Percentiles rank a stretch among this genome's conserved stretches.
phyloP scores from a whole-genome alignment of 2,797 vertebrate species.

The Melanotaenia boesemani region DNA sequence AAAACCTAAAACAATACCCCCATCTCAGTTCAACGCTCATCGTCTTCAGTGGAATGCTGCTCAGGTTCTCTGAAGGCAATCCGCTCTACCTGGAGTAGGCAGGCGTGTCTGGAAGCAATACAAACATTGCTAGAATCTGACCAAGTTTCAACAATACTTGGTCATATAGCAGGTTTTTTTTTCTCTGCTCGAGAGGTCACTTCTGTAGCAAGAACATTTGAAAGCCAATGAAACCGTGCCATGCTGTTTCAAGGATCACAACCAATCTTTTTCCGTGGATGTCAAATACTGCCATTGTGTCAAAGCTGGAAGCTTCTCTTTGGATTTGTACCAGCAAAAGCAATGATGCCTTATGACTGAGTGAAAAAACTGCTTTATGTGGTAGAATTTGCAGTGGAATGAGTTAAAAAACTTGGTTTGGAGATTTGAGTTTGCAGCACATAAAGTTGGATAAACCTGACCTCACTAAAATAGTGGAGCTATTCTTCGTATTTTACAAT shows the following conservation, averaged over 20 bases:
- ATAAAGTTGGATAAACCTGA: background rate
- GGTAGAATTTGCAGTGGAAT: background rate
- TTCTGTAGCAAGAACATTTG: background rate
- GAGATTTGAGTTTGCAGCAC: too few species aligned
- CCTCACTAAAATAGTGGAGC: too few species aligned
- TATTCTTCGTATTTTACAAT: background rate
- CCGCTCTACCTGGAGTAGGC: background rate
- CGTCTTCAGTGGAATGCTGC: constrained; percentile 32
- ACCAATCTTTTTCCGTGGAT: background rate
- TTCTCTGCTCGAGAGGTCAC: background rate
- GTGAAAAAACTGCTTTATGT: background rate
- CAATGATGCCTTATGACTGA: background rate
- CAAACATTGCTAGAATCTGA: background rate
- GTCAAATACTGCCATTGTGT: background rate
- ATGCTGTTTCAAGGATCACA: background rate
- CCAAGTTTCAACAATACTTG: background rate
- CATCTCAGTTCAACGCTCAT: constrained; percentile 32
- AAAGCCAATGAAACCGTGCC: background rate
- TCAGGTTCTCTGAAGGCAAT: constrained; percentile 19
- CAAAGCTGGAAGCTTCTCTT: background rate
- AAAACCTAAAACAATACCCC: constrained; percentile 49
- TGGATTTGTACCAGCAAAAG: background rate
- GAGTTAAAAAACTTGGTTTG: background rate
- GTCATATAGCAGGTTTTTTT: background rate
- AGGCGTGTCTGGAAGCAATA: background rate